phyloP scores from a whole-genome alignment of 2,113 vertebrate genomes.

The Lepidiolamprologus cunningtoni region DNA sequence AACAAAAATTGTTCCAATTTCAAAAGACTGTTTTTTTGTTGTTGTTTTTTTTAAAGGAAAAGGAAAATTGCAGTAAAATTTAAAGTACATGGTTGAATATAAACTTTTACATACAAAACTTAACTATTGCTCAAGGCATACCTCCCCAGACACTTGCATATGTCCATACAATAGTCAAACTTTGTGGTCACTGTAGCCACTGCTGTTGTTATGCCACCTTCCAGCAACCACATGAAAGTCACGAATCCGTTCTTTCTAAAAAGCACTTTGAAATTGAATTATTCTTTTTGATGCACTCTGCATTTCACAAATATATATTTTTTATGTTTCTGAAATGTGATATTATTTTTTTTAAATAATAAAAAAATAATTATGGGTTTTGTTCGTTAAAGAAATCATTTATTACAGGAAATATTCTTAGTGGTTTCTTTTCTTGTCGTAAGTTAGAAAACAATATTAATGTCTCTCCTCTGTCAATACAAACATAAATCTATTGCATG shows the following conservation, averaged over 20 bases:
- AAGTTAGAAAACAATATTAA: background rate
- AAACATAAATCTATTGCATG: background rate
- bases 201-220: background rate
- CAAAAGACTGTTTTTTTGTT: background rate
- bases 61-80: background rate
- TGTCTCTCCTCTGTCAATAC: background rate
- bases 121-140: rapidly evolving
- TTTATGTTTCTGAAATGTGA: background rate
- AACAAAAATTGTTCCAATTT: background rate
- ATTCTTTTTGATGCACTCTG: background rate
- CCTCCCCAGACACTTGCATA: rapidly evolving
- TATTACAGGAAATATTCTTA: background rate
- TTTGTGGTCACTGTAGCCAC: background rate
- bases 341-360: background rate
- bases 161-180: background rate
- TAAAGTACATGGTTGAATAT: rapidly evolving
- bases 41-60: background rate
- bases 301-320: background rate
- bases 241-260: background rate
- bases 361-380: background rate
- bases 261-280: background rate
- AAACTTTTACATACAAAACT: background rate
- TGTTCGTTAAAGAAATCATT: background rate
- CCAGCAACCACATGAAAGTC: background rate
- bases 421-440: background rate